Evolutionary conservation across 2,797 vertebrate genomes (phyloP), one percentile per base, ranked within the genome.

Genomic region (Smutsia gigantea): DNA sequence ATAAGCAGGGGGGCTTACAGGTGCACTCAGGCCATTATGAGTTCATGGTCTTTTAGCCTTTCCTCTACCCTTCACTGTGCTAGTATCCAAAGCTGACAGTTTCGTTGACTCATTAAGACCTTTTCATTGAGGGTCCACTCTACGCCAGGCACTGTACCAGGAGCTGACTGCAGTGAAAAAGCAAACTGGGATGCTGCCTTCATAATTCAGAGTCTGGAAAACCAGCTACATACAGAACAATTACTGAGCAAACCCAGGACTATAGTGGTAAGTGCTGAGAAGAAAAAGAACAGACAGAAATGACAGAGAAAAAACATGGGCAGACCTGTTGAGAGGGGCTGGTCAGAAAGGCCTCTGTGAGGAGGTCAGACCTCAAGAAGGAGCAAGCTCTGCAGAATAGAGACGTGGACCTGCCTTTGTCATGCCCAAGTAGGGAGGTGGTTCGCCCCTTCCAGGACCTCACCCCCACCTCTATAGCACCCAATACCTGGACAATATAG

Each of bases 401-500:
- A 72, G 42, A 49, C 57, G 55, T 6, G 29, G 87, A 4, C 4
- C 75, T 64, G 37, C 21, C 72, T 69, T 34, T 25, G 27, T 11
- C 79, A 31, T 4, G 23, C 29, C 51, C 17, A 13, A 29, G 81
- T 2, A 59, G 12, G n/a, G 10, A 51, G 34, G 42, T 12, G 69
- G 42, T 42, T 37, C 3, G 2, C 3, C 51, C 14, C 13, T 14
- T 39, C 34, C 11, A 59, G 39, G 64, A 37, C 64, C 64, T 51
- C 13, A 6, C 3, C 66, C 61, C 34, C 51, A 1, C 23, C 61
- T 49, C 61, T 34, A 17, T 55, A 63, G 49, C 19, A 19, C 96
- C 88, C 71, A 29, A 0, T 95, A 99, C 99, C 99, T 99, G 99
- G 61, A 99, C 99, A 42, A 99, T 99, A 95, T 99, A 99, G 96